Base-by-base conservation (phyloP, 2,888 invertebrate genomes). In the Bombylius discolor region DNA sequence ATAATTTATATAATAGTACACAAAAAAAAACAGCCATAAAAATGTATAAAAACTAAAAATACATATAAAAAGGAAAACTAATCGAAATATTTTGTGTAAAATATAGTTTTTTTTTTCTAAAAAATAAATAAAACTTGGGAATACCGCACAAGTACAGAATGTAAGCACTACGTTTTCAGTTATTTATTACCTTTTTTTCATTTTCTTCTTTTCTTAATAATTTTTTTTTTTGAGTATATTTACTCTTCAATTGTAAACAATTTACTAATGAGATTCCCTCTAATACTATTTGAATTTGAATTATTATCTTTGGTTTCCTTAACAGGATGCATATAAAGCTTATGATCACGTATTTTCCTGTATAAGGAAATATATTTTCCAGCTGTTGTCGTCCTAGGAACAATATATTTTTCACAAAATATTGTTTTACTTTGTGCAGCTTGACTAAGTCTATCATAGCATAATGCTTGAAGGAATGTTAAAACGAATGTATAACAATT, bases 401-500 rank as follows among this genome's bases (percentile, higher is more conserved):
- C 81, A 62, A 93, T 87, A 72, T 86, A 87, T 66, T 83, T 81
- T 70, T 86, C 83, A 68, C 91, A 92, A 73, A 92, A 87, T 34
- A 77, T 75, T 57, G 85, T 87, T 62, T 85, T 72, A 60, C 68
- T 71, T 55, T 65, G 74, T 23, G 87, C 85, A 51, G 83, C 83
- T 63, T 81, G 79, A 53, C 85, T 85, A 47, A 89, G 76, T 62
- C 80, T 81, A 8, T 82, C 83, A 66, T 86, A 85, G 62, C 83
- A 81, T 14, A 93, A 77, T 47, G 81, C 79, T 65, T 82, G 79
- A 55, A 93, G 73, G 72, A 92, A 92, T 44, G 84, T 81, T 58
- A 92, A 76, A 11, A 92, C 89, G 74, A 93, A 93, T 49, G 85
- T 84, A 67, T 90, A 92, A 70, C 93, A 93, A 71, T 93, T 93